These are phyloP conservation scores for Noctua fimbriata DNA, from an alignment of 2,888 invertebrate species.

Conservation along the genomic window DNA sequence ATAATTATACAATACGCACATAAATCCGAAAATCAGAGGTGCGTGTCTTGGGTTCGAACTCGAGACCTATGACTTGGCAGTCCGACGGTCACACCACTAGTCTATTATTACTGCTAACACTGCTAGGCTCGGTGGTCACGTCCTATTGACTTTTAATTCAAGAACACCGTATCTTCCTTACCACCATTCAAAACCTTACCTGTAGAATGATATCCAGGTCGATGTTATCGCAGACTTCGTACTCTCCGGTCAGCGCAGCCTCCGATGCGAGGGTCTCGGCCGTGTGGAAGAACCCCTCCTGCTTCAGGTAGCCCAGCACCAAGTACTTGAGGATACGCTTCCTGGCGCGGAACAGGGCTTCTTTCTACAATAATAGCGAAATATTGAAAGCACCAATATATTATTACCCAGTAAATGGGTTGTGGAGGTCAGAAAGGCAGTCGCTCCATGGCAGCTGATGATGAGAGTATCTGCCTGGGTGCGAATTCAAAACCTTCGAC, in stretches of 20 bases:
- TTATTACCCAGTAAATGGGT: background rate
- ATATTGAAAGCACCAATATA: background rate
- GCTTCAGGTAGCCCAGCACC: slow-evolving; percentile 92
- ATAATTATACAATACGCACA: no score
- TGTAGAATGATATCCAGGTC: slow-evolving; percentile 96
- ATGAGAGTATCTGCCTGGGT: background rate
- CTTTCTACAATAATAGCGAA: slow-evolving; percentile 77
- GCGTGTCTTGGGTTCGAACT: no score
- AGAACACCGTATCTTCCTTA: no score
- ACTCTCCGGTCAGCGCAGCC: slow-evolving; percentile 92
- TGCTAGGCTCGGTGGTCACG: no score
- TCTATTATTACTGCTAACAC: no score
- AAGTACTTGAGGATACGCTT: slow-evolving; percentile 90
- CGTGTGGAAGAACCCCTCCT: slow-evolving; percentile 91
- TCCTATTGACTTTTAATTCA: no score
- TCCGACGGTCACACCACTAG: no score
- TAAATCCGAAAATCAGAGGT: no score
- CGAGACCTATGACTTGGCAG: no score
- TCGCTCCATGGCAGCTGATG: background rate
- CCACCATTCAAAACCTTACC: slow-evolving; percentile 66
- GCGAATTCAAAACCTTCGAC: background rate
- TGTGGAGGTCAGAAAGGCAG: background rate
- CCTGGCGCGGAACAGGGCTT: slow-evolving; percentile 82
- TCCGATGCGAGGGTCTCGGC: slow-evolving; percentile 93
- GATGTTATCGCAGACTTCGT: slow-evolving; percentile 96